Evolutionary conservation across 2,113 vertebrate species (phyloP).

Genomic region (Stictonetta naevosa): DNA sequence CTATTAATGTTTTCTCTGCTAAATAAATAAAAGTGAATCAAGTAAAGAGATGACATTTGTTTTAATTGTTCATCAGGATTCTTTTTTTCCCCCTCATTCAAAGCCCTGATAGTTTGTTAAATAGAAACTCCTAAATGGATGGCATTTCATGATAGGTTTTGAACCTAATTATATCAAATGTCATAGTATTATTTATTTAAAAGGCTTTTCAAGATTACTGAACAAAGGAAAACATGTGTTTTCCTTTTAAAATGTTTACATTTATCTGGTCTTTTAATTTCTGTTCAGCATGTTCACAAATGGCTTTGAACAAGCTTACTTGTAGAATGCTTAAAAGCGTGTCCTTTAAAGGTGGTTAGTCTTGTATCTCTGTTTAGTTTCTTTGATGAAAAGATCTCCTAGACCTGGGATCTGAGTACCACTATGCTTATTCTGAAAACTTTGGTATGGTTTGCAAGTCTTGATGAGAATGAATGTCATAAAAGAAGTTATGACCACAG

Average conservation of each 20-base stretch:
- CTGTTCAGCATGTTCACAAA: constrained; percentile 32
- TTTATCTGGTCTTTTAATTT: constrained; percentile 43
- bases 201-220: constrained; percentile 51
- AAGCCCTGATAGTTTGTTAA: constrained; percentile 65
- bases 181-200: constrained; percentile 72
- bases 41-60: constrained; percentile 71
- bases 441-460: background rate
- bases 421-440: background rate
- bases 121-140: constrained; percentile 66
- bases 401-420: background rate
- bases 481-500: background rate
- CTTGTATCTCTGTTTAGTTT: background rate
- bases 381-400: background rate
- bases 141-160: constrained; percentile 70
- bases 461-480: background rate
- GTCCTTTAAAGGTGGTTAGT: constrained; percentile 9
- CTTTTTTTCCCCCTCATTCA: constrained; percentile 27
- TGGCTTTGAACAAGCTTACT: background rate
- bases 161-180: constrained; percentile 76
- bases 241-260: constrained; percentile 45
- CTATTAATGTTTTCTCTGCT: constrained; percentile 70
- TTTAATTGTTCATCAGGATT: constrained; percentile 67
- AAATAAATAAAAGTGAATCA: constrained; percentile 71
- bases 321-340: background rate
- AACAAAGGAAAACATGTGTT: constrained; percentile 15